Evolutionary conservation across 1,140 invertebrate species (phyloP), one percentile per base, ranked within the genome.

Genomic region (Acyrthosiphon pisum): DNA sequence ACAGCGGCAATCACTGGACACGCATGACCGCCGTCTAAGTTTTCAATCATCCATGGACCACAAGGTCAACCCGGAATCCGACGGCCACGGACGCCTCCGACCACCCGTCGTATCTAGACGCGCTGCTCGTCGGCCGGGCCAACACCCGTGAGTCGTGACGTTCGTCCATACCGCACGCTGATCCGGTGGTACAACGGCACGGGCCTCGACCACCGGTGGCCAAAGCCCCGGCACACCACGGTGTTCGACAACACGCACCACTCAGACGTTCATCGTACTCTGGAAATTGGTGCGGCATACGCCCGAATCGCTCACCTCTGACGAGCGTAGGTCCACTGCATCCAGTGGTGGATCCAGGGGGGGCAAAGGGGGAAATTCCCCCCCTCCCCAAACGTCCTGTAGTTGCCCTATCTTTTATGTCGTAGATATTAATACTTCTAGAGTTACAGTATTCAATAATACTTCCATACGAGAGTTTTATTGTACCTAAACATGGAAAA

Each of bases 191-290:
- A 88, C 84, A 11, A 37, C 8, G 44, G 48, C 84, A 44, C 84
- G 11, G 26, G 23, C 30, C 84, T 1, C 44, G 83, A 23, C 9
- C 41, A 2, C 22, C 35, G 35, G 8, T 41, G 81, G 37, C 86
- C 86, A 46, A 30, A 68, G 11, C 86, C 9, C 30, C 86, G n/a
- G n/a, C 4, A 53, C 22, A 14, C 94, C 68, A 94, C 97, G 86
- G 93, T 96, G n/a, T 94, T 97, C 20, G 94, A 95, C 0, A 97
- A 97, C 94, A 95, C 95, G 23, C 96, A 97, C 95, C 95, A 95
- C 90, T 94, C 95, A 2, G 44, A 41, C 41, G 41, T 41, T 4
- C 41, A 41, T 4, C 41, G 41, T 41, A 2, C 37, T 41, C 41
- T 41, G 41, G 3, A 41, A 41, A 41, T 41, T 3, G 41, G 41